These are phyloP conservation scores for Gorsachius goisagi DNA, from an alignment of 2,113 vertebrate genomes.

Conservation along the genomic window DNA sequence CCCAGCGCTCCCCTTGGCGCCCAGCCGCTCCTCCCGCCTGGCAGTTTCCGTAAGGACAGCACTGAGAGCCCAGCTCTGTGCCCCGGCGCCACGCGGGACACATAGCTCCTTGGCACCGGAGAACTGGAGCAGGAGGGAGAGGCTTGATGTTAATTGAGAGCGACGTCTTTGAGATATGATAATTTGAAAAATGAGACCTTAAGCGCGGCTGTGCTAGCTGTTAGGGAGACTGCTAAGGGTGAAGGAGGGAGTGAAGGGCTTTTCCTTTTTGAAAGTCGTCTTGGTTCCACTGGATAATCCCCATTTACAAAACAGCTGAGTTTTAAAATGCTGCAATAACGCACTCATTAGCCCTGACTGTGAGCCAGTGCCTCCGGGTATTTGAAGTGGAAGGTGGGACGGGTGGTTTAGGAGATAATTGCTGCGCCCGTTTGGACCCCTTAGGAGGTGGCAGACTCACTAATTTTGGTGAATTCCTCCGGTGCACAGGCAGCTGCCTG, in stretches of 20 bases:
- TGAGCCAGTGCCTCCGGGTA: background rate
- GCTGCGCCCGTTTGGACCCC: background rate
- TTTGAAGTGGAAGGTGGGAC: background rate
- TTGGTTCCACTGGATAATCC: conserved; percentile 21
- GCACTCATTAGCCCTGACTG: conserved; percentile 8
- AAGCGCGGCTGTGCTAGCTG: background rate
- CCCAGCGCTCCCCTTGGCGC: rapidly evolving
- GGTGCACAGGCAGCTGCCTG: background rate
- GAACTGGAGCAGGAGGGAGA: background rate
- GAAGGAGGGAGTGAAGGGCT: background rate
- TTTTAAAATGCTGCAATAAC: conserved; percentile 28
- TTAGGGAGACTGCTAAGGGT: background rate
- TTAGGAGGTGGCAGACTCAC: background rate
- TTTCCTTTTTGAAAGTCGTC: background rate
- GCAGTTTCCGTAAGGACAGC: background rate
- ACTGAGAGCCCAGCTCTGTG: background rate
- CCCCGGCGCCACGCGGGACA: rapidly evolving
- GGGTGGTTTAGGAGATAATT: conserved; percentile 25
- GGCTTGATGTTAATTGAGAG: conserved; percentile 25
- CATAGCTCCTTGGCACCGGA: background rate
- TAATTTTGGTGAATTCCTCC: background rate
- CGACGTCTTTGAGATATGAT: background rate
- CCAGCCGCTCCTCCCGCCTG: background rate
- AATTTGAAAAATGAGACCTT: background rate
- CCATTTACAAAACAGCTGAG: conserved; percentile 34